phyloP scores from a whole-genome alignment of 2,888 invertebrate genomes.

The Lathronympha strigana region DNA sequence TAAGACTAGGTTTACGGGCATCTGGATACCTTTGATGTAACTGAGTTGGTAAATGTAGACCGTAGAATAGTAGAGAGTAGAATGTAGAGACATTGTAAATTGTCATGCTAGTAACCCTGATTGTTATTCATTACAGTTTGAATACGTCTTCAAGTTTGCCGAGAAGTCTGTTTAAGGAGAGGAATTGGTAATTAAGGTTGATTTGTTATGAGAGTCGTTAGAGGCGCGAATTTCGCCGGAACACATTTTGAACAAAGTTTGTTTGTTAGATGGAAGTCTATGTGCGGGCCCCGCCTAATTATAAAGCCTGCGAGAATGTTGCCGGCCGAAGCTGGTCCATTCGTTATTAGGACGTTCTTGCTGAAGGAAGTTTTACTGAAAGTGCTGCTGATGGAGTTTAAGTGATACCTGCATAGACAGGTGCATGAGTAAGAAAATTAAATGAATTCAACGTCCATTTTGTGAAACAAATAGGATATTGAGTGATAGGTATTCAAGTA shows the following conservation, averaged over 20 bases:
- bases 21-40: too few species aligned
- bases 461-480: neutral
- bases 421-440: constrained; percentile 3
- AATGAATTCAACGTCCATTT: neutral
- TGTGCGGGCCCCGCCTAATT: constrained; percentile 59
- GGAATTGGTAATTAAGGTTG: constrained; percentile 65
- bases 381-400: constrained; percentile 24
- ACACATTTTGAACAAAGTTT: constrained; percentile 59
- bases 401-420: constrained; percentile 1
- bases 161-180: constrained; percentile 54
- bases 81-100: neutral
- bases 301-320: constrained; percentile 51
- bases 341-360: constrained; percentile 45
- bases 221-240: constrained; percentile 54
- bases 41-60: too few species aligned
- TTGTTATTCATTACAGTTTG: constrained; percentile 56
- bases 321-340: constrained; percentile 48
- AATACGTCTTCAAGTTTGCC: constrained; percentile 48
- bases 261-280: constrained; percentile 52
- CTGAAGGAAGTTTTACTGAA: constrained; percentile 36
- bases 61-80: too few species aligned
- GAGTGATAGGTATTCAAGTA: neutral
- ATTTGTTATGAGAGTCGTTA: constrained; percentile 64
- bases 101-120: constrained; percentile 33
- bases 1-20: too few species aligned